Evolutionary conservation across 2,113 vertebrate genomes (phyloP).

Genomic region (Paedocypris sp.): DNA sequence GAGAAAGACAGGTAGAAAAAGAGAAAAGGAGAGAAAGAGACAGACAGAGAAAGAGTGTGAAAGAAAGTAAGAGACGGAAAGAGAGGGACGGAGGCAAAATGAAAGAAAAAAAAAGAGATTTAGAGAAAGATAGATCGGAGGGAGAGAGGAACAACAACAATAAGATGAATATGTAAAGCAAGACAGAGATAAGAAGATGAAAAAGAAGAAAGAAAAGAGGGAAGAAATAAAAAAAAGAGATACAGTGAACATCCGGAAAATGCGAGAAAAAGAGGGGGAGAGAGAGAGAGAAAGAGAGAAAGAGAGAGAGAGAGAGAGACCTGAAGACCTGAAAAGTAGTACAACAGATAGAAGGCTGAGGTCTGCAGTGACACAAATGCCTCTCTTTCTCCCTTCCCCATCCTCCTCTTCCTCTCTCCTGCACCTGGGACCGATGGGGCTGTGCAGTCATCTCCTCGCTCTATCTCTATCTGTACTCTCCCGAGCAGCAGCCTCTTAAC

Average conservation of each 20-base stretch:
- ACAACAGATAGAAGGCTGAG: constrained; percentile 7
- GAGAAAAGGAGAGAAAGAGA: neutral
- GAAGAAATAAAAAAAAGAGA: neutral
- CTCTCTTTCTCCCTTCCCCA: neutral
- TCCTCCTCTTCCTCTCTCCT: neutral
- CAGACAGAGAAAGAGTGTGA: neutral
- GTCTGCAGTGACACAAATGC: neutral
- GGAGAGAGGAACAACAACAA: neutral
- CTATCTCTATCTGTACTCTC: neutral
- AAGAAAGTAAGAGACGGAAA: neutral
- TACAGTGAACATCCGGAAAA: neutral
- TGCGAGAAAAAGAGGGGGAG: neutral
- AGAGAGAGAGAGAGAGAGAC: constrained; percentile 3
- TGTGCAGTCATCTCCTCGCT: constrained; percentile 5
- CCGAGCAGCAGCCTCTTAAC: neutral
- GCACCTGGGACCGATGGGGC: constrained; percentile 8
- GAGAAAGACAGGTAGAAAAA: neutral
- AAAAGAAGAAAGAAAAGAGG: neutral
- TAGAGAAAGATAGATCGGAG: neutral
- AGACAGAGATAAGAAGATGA: neutral
- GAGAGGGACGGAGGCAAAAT: neutral
- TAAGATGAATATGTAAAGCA: neutral
- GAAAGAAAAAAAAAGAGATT: neutral
- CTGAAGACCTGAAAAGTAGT: constrained; percentile 10
- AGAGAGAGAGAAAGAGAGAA: neutral